These are phyloP conservation scores for Lepidocyrtoides sp. DNA, from an alignment of 2,888 invertebrate genomes.

Conservation along the genomic window DNA sequence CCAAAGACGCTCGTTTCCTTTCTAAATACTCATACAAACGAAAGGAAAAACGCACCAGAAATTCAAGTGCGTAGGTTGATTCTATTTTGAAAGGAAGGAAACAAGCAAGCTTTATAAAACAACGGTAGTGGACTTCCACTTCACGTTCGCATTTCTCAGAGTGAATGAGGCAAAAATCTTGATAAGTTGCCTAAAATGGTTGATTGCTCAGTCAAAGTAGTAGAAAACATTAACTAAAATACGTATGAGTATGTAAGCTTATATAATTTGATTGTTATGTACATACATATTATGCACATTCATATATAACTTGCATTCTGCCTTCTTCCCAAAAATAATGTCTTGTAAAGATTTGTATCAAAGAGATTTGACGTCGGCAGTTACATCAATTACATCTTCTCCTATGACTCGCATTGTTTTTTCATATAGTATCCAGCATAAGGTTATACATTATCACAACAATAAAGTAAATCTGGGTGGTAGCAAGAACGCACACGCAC, in stretches of 20 bases:
- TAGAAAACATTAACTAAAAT: no score
- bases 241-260: no score
- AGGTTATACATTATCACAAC: no score
- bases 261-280: no score
- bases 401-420: background rate
- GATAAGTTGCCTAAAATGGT: slow-evolving; percentile 42
- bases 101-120: background rate
- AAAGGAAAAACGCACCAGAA: background rate
- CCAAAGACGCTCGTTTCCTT: background rate
- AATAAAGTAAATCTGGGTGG: slow-evolving; percentile 54
- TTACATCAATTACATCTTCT: background rate
- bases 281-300: background rate
- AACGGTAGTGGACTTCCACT: background rate
- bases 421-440: no score
- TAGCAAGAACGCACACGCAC: slow-evolving; percentile 45
- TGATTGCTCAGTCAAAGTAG: slow-evolving; percentile 3
- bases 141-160: background rate
- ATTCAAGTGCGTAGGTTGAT: background rate
- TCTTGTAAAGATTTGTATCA: slow-evolving; percentile 54
- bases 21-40: background rate
- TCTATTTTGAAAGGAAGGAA: no score
- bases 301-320: background rate
- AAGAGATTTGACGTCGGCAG: slow-evolving; percentile 49
- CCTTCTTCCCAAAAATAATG: slow-evolving; percentile 23
- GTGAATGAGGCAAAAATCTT: slow-evolving; percentile 28